Evolutionary conservation across 2,797 vertebrate genomes (phyloP).

Genomic region (Syngnathus rostellatus): DNA sequence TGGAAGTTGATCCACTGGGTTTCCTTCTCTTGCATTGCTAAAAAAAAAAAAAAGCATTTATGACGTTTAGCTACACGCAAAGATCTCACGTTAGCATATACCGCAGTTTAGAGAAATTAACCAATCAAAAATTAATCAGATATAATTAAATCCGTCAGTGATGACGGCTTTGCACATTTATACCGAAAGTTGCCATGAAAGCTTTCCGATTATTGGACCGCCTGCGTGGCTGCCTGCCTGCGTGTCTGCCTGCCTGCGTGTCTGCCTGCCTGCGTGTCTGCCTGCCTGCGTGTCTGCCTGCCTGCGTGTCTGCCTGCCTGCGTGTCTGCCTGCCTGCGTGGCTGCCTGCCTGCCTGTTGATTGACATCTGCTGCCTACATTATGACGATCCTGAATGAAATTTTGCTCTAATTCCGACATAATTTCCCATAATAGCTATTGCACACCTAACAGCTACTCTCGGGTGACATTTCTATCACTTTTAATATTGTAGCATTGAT

Average conservation of each 20-base stretch:
- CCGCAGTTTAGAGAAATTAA: background rate
- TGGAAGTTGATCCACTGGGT: background rate
- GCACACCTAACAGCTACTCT: slow-evolving; percentile 3
- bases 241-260: no score
- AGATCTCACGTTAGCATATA: background rate
- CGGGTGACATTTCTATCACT: background rate
- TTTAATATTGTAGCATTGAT: slow-evolving; percentile 1
- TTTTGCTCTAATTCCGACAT: slow-evolving; percentile 17
- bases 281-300: no score
- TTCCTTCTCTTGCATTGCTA: background rate
- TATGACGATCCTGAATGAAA: slow-evolving; percentile 18
- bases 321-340: no score
- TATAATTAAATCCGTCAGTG: slow-evolving; percentile 5
- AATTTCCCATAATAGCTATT: slow-evolving; percentile 13
- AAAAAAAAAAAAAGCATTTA: background rate
- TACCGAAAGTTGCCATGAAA: slow-evolving; percentile 3
- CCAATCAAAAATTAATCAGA: background rate
- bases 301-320: no score
- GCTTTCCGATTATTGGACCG: slow-evolving; percentile 12
- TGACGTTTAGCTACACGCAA: background rate
- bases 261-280: no score
- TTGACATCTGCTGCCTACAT: slow-evolving; percentile 12
- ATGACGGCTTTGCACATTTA: background rate
- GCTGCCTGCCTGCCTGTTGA: slow-evolving; percentile 6
- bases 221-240: no score